These are phyloP conservation scores for Anniella stebbinsi DNA, from an alignment of 2,797 vertebrate species.

Conservation along the genomic window DNA sequence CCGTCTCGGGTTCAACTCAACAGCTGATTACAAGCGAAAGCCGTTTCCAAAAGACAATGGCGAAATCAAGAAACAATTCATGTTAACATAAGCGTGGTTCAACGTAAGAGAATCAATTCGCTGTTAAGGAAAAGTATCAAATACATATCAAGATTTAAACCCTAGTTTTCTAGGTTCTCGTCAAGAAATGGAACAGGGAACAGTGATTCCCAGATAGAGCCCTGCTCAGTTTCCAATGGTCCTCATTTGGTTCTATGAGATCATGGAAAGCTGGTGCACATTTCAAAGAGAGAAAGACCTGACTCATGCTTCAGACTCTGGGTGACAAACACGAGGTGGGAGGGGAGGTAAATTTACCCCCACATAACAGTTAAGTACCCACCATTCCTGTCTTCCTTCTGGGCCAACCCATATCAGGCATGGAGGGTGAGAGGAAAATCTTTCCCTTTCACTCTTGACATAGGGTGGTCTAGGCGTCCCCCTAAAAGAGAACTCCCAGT, in stretches of 20 bases:
- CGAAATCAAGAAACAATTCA: constrained; percentile 17
- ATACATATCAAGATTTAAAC: not conserved
- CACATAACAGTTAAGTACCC: not conserved
- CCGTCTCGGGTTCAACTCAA: not conserved
- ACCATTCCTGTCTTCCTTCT: not conserved
- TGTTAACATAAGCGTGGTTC: not conserved
- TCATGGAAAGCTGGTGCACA: not conserved
- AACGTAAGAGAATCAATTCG: not conserved
- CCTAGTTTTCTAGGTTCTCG: not conserved
- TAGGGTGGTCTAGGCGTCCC: not conserved
- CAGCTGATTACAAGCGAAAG: constrained; percentile 12
- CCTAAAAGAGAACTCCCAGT: not conserved
- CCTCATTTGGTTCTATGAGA: not conserved
- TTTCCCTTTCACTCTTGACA: not conserved
- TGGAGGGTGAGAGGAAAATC: not conserved
- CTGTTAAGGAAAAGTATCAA: not conserved
- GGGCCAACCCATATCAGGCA: not conserved
- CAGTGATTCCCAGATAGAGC: not conserved
- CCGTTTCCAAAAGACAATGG: constrained; percentile 24
- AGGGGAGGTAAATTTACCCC: not conserved
- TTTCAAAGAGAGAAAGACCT: not conserved
- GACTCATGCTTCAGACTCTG: no score
- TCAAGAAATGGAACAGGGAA: not conserved
- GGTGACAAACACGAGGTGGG: not conserved
- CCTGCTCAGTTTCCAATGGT: not conserved